Evolutionary conservation across 2,888 invertebrate species (phyloP).

Genomic region (Scaptomyza caliginosa): DNA sequence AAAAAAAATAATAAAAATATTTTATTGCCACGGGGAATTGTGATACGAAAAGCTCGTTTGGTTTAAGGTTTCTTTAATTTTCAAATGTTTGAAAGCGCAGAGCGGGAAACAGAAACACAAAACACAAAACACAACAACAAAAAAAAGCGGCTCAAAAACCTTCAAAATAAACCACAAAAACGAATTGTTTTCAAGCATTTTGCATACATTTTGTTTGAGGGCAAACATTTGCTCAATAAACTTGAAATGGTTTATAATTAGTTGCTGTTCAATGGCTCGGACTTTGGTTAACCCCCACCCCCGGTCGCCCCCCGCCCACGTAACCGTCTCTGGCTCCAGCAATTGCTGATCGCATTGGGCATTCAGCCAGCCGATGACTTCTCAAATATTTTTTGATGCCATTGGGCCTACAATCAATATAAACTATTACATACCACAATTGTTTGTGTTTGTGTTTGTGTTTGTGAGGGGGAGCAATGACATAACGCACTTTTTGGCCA

Average conservation of each 20-base stretch:
- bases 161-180: slow-evolving; percentile 29
- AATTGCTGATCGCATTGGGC: slow-evolving; percentile 26
- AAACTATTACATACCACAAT: slow-evolving; percentile 12
- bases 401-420: slow-evolving; percentile 43
- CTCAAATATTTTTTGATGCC: slow-evolving; percentile 54
- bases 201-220: slow-evolving; percentile 63
- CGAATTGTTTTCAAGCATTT: slow-evolving; percentile 50
- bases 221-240: slow-evolving; percentile 66
- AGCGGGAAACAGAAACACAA: slow-evolving; percentile 1
- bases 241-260: slow-evolving; percentile 67
- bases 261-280: slow-evolving; percentile 57
- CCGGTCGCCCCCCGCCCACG: no score
- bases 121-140: no score
- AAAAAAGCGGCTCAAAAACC: slow-evolving; percentile 5
- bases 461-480: slow-evolving; percentile 49
- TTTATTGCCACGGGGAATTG: slow-evolving; percentile 11
- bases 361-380: slow-evolving; percentile 46
- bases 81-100: slow-evolving; percentile 11
- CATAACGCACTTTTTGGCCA: slow-evolving; percentile 34
- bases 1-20: no score
- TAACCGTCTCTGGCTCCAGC: slow-evolving; percentile 12
- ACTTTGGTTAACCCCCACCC: slow-evolving; percentile 10
- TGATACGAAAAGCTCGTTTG: slow-evolving; percentile 21
- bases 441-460: background rate
- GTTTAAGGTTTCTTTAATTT: slow-evolving; percentile 14